Evolutionary conservation across 2,888 invertebrate genomes (phyloP).

Genomic region (Sabatieria punctata): DNA sequence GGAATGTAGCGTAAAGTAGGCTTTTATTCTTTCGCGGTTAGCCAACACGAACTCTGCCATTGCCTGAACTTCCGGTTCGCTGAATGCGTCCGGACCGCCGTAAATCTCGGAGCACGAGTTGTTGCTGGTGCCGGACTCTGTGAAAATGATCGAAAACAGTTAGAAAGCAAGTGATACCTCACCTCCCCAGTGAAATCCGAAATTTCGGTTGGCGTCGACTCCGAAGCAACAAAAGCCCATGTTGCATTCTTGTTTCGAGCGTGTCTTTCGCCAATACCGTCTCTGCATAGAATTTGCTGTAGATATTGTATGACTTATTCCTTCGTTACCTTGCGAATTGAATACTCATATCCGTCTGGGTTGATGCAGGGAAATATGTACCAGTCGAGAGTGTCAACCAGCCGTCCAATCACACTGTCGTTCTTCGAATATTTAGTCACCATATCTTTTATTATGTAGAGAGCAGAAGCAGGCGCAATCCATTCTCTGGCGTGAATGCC

Average conservation of each 20-base stretch:
- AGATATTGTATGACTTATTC: no score
- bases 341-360: background rate
- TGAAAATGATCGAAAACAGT: background rate
- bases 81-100: background rate
- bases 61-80: background rate
- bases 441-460: background rate
- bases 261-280: background rate
- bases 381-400: no score
- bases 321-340: background rate
- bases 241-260: background rate
- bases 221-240: no score
- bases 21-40: background rate
- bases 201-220: slow-evolving; percentile 7
- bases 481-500: background rate
- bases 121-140: background rate
- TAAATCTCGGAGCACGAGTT: background rate
- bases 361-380: background rate
- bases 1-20: background rate
- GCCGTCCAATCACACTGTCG: no score
- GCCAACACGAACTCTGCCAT: background rate
- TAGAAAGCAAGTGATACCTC: background rate
- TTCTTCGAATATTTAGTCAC: background rate
- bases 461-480: background rate
- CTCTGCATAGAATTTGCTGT: background rate
- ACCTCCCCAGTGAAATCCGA: background rate